phyloP scores from a whole-genome alignment of 1,140 invertebrate genomes.

The Drosophila hydei region DNA sequence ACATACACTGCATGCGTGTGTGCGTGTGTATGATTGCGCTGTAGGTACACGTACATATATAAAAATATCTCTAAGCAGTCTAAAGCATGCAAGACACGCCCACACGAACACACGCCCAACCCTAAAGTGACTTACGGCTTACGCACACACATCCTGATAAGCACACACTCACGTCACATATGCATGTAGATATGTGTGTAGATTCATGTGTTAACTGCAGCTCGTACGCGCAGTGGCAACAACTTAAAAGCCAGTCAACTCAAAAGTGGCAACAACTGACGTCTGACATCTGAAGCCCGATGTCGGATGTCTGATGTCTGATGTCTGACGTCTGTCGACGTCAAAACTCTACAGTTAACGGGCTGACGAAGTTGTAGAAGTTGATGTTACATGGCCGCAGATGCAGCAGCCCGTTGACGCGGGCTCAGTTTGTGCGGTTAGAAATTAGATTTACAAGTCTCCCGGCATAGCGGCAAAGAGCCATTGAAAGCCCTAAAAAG shows the following conservation, averaged over 20 bases:
- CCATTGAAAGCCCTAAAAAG: constrained; percentile 57
- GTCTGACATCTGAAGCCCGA: constrained; percentile 20
- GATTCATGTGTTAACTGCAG: constrained; percentile 49
- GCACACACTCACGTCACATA: constrained; percentile 18
- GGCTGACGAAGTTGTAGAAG: constrained; percentile 69
- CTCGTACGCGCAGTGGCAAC: constrained; percentile 50
- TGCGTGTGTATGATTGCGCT: constrained; percentile 18
- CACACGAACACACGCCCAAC: background rate
- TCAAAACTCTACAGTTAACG: constrained; percentile 63
- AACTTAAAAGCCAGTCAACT: constrained; percentile 74
- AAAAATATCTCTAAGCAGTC: constrained; percentile 40
- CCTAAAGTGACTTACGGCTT: constrained; percentile 30
- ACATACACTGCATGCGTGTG: constrained; percentile 19
- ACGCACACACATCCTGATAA: constrained; percentile 24
- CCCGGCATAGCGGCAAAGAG: constrained; percentile 40
- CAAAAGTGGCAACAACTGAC: constrained; percentile 71
- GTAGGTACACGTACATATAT: constrained; percentile 47
- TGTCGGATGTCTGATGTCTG: constrained; percentile 26
- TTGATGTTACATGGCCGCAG: constrained; percentile 63
- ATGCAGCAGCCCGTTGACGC: constrained; percentile 18
- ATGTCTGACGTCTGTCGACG: constrained; percentile 35
- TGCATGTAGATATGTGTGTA: constrained; percentile 1
- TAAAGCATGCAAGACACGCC: constrained; percentile 12
- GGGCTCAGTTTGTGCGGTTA: constrained; percentile 51
- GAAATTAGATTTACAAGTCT: constrained; percentile 80